These are phyloP conservation scores for Zygogramma bicolorata DNA, from an alignment of 2,888 invertebrate genomes.

Conservation along the genomic window DNA sequence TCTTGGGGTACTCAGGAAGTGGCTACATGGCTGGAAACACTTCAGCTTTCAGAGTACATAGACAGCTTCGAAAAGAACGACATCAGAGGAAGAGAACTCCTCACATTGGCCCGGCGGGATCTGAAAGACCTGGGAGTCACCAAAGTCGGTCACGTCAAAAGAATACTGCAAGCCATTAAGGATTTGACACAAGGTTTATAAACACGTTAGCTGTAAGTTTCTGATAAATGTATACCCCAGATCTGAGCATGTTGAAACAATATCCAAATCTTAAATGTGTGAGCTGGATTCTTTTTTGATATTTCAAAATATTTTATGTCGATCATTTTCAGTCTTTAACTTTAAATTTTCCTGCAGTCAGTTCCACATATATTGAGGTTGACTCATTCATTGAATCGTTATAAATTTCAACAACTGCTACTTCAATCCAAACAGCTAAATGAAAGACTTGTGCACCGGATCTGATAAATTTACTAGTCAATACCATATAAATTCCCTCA, in stretches of 20 bases:
- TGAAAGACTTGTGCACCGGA: too few relatives aligned
- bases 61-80: slow-evolving; percentile 93
- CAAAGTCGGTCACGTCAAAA: slow-evolving; percentile 96
- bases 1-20: slow-evolving; percentile 93
- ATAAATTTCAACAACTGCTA: too few relatives aligned
- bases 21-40: slow-evolving; percentile 87
- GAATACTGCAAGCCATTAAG: slow-evolving; percentile 92
- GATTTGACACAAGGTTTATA: slow-evolving; percentile 73
- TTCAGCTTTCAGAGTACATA: slow-evolving; percentile 90
- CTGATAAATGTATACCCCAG: slow-evolving; percentile 35
- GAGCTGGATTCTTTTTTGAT: not conserved
- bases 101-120: slow-evolving; percentile 87
- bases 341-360: too few relatives aligned
- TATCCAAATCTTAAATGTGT: not conserved
- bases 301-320: too few relatives aligned
- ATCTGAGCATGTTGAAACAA: slow-evolving; percentile 38
- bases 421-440: too few relatives aligned
- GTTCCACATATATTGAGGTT: not conserved
- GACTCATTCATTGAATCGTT: too few relatives aligned
- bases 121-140: slow-evolving; percentile 92
- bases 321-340: too few relatives aligned
- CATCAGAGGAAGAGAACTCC: slow-evolving; percentile 89
- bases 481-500: too few relatives aligned
- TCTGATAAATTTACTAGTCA: too few relatives aligned
- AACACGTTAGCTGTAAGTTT: slow-evolving; percentile 42